Conservation (phyloP, 2,113 vertebrate species). For the Sclerurus mexicanus region DNA sequence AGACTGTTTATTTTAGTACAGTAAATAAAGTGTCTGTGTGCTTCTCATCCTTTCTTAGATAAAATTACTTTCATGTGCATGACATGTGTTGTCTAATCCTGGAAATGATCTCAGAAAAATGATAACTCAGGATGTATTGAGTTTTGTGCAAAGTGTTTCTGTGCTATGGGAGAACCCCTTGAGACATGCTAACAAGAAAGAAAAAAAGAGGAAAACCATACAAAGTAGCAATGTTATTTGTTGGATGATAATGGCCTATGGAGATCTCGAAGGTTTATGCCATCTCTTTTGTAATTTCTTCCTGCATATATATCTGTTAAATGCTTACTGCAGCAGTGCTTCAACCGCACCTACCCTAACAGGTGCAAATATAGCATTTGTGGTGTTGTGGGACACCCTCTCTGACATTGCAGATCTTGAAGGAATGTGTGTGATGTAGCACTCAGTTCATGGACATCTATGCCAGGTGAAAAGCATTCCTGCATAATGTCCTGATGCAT, state of each 20-base stretch:
- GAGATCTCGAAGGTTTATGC: not conserved
- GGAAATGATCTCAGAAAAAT: not conserved
- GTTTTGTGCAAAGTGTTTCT: not conserved
- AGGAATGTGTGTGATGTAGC: slow-evolving; percentile 7
- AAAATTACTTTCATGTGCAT: not conserved
- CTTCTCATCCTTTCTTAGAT: not conserved
- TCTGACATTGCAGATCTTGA: not conserved
- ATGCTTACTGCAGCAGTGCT: not conserved
- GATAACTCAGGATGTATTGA: not conserved
- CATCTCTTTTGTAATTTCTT: not conserved
- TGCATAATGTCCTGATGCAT: slow-evolving; percentile 14
- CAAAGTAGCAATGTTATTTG: not conserved
- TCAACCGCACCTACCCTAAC: not conserved
- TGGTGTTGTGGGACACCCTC: not conserved
- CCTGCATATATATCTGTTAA: not conserved
- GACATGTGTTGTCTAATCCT: not conserved
- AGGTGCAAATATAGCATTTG: not conserved
- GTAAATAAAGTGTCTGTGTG: not conserved
- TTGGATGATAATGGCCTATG: not conserved
- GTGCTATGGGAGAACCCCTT: not conserved
- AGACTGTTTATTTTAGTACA: not conserved
- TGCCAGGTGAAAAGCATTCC: slow-evolving; percentile 16
- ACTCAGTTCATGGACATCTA: not conserved
- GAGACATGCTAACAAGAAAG: not conserved
- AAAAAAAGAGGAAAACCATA: not conserved